A percentile compares a stretch with the other conserved stretches of the same genome.
Conservation (phyloP, 2,113 vertebrate species). For the Oncorhynchus clarkii region DNA sequence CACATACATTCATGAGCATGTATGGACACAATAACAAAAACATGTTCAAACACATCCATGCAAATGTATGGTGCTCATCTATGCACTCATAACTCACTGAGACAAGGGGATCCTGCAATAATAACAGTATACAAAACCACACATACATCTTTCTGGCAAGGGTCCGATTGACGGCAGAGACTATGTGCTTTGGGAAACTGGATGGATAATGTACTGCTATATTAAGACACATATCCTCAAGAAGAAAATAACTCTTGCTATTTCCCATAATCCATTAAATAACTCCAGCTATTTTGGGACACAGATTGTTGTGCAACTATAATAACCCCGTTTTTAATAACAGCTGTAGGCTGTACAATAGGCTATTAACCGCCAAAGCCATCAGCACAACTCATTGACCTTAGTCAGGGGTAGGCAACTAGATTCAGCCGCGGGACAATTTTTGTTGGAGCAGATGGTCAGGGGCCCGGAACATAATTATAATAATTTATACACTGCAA, state of each 20-base stretch:
- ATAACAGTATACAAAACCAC: neutral
- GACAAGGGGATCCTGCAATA: neutral
- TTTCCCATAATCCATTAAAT: conserved; percentile 20
- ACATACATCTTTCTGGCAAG: neutral
- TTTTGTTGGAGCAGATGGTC: too few species aligned
- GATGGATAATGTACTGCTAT: conserved; percentile 13
- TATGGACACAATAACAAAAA: neutral
- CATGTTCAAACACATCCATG: neutral
- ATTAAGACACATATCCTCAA: conserved; percentile 35
- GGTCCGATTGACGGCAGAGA: neutral
- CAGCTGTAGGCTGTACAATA: conserved; percentile 10
- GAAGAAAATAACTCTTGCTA: conserved; percentile 39
- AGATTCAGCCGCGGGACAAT: too few species aligned
- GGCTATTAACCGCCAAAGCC: neutral
- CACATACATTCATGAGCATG: too few species aligned
- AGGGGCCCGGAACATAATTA: too few species aligned
- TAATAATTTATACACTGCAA: too few species aligned
- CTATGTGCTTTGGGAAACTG: neutral
- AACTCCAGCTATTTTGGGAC: conserved; percentile 5
- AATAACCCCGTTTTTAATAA: conserved; percentile 8
- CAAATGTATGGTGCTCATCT: neutral
- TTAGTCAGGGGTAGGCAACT: too few species aligned
- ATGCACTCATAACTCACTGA: neutral
- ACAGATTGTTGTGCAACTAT: conserved; percentile 17
- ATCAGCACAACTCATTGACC: too few species aligned